Base-by-base conservation (phyloP, 2,797 vertebrate species). In the Xenentodon cancila region DNA sequence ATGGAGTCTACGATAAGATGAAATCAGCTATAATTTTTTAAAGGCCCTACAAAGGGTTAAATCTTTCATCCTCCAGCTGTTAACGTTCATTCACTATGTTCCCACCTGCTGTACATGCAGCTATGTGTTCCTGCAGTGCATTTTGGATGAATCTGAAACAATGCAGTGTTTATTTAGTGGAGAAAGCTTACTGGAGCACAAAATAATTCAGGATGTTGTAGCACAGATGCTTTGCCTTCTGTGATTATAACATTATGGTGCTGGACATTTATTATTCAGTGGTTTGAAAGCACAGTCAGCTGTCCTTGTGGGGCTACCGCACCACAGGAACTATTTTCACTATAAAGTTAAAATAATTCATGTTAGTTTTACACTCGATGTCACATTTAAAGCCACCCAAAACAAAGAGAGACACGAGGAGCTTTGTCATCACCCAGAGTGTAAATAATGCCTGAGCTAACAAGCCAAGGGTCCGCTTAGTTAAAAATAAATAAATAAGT, bases 261-360 rank as follows among this genome's bases (percentile, higher is more conserved):
- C 53, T 20, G 37, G 16, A 57, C 25, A 57, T 57, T 44, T 57
- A 51, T 65, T 57, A 65, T 65, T 65, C 53, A 65, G 63, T 32
- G 37, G n/a, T 32, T 43, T 22, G 34, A 65, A 50, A 57, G 47
- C 47, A 44, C 15, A 57, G 63, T 51, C 32, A 34, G 54, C 47
- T 43, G 5, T 22, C 30, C 46, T 49, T 44, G 13, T 19, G 34
- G 7, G 16, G 22, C 4, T 34, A 65, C 32, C 37, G 44, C 25
- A 34, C 16, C 30, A 34, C 64, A 22, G 32, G 11, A 50, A 48
- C 27, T 19, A 48, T n/a, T 25, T 16, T 57, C 37, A 11, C 18
- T 44, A 13, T 22, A 20, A 13, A n/a, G 45, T 22, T 59, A 11
- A 59, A 59, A 21, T 46, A 9, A 37, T 48, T 34, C 30, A 49